Percentiles rank a stretch among this genome's conserved stretches.
These are phyloP conservation scores for Micronisus gabar DNA, from an alignment of 2,113 vertebrate genomes.

Conservation along the genomic window DNA sequence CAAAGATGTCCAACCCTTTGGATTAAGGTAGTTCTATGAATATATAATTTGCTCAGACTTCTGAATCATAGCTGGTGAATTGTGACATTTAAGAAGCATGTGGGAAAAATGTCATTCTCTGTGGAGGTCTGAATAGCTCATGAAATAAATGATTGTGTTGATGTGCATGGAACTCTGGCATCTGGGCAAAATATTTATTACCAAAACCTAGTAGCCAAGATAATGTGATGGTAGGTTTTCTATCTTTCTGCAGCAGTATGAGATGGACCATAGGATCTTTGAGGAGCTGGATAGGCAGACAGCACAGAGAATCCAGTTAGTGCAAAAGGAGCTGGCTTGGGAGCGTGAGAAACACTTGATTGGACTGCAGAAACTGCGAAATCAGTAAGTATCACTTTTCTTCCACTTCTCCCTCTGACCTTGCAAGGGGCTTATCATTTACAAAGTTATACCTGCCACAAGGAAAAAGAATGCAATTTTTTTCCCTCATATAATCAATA, in stretches of 20 bases:
- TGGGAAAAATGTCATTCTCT: not conserved
- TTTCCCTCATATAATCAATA: not conserved
- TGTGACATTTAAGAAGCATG: not conserved
- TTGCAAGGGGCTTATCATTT: not conserved
- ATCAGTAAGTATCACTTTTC: constrained; percentile 65
- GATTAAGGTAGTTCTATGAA: not conserved
- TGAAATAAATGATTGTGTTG: not conserved
- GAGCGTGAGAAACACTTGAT: constrained; percentile 79
- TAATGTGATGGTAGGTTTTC: not conserved
- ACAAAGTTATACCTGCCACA: not conserved
- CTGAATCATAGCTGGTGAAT: not conserved
- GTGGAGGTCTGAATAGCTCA: not conserved
- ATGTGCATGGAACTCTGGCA: not conserved
- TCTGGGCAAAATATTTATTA: not conserved
- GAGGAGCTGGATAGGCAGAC: constrained; percentile 76
- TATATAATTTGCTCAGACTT: not conserved
- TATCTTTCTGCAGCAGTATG: constrained; percentile 76
- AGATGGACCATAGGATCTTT: constrained; percentile 77
- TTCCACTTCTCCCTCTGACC: not conserved
- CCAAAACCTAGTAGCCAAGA: not conserved
- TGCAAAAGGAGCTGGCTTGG: constrained; percentile 83
- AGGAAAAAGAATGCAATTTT: not conserved
- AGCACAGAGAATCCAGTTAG: constrained; percentile 67
- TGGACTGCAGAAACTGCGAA: constrained; percentile 81
- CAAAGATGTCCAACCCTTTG: not conserved